Base-by-base conservation (phyloP, 2,888 invertebrate species). In the Meliscaeva auricollis region DNA sequence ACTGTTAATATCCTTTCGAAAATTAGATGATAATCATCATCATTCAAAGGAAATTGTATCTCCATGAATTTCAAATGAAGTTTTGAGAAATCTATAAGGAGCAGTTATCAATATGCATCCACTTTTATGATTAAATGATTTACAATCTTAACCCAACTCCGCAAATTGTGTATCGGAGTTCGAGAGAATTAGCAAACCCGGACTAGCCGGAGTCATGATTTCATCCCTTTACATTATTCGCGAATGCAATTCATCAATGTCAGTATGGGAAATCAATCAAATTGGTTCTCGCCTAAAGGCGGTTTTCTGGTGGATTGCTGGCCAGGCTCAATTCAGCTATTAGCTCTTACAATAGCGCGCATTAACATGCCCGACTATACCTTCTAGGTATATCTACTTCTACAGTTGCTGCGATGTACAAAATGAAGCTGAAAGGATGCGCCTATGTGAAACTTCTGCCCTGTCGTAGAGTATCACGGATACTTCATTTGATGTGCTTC, bases 261-360 rank as follows among this genome's bases (percentile, higher is more conserved):
- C 85, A 77, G 76, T 5, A 77, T 69, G 44, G 69, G 62, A 70
- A 85, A 85, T 85, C 85, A 85, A 85, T 85, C 85, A 85, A 85
- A 77, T 81, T 60, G 85, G 72, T 85, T 85, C 81, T 81, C 85
- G 85, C 85, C 85, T 81, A 73, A 77, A 69, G 85, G 85, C 85
- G 72, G 84, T 76, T 48, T 30, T 26, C 9, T 38, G 75, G 79
- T 76, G 80, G 75, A 70, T 84, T 81, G 76, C 76, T 56, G 54
- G 62, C 44, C 50, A 48, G 35, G 56, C 73, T 85, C 85, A 85
- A 81, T 85, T 81, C 77, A 81, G 77, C 81, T 85, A 85, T 85
- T 85, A 85, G 81, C 72, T 75, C 76, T 76, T 76, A 85, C 85
- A 80, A 85, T 75, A 80, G 81, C 85, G 60, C 85, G 62, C 72